Base-by-base conservation (phyloP, 2,888 invertebrate species). In the Mythimna vitellina region DNA sequence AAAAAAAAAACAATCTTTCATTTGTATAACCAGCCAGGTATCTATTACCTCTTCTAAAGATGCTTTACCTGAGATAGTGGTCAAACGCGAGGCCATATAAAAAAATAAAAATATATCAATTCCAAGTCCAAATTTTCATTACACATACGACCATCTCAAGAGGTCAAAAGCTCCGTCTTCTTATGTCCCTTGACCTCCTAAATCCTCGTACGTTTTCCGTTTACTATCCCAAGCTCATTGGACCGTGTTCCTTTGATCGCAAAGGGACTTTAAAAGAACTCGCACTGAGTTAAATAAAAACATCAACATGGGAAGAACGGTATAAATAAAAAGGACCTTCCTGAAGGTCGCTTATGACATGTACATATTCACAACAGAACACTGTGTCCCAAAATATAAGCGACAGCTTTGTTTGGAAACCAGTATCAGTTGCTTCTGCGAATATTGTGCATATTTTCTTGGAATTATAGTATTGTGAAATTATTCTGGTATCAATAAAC, bases 121-220 rank as follows among this genome's bases (percentile, higher is more conserved):
- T n/a, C n/a, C 14, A 32, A 42, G 14, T 60, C 17, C 46, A 3
- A 56, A 61, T 51, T 46, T 64, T n/a, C 42, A 58, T 58, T 68
- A 76, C 54, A 65, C 56, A 65, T 68, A 70, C 53, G 68, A 56
- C 42, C 64, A 60, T 78, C 82, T 74, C 56, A 54, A 14, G 62
- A 70, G 72, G 74, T 72, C 82, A 65, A 63, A 74, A 57, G 61
- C 60, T 56, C 10, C 46, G 61, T 79, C 81, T 78, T 81, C 70
- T 69, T 79, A 80, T 29, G 87, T 87, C 84, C 89, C 78, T 63
- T 89, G 88, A 87, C 88, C 89, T 88, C 87, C 82, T 85, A 90
- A 91, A 90, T 89, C 89, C 88, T 86, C 86, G 87, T 88, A 90
- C 80, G 82, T 66, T 80, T 82, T 79, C 81, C 84, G 82, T 86